These are phyloP conservation scores for Callorhinus ursinus DNA, from an alignment of 2,113 vertebrate species.

Conservation along the genomic window DNA sequence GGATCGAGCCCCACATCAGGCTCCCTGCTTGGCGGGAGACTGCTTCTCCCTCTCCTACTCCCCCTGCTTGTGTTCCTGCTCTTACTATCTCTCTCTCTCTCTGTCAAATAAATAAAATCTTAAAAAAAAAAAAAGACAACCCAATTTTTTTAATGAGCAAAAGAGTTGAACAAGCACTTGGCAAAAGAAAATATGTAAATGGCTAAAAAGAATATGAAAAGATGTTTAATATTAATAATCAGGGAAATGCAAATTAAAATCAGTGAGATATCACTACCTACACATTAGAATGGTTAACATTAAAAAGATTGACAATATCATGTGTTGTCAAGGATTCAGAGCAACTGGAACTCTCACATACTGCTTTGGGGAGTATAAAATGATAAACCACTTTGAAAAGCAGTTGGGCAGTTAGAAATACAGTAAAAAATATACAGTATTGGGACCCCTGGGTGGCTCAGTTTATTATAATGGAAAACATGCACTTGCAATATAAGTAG, in stretches of 20 bases:
- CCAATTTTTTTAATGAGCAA: too few relatives aligned
- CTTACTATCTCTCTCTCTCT: too few relatives aligned
- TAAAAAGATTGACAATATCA: not conserved
- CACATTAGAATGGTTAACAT: not conserved
- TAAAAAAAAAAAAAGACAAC: not conserved
- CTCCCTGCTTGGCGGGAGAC: too few relatives aligned
- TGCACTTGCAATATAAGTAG: not conserved
- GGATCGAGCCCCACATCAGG: too few relatives aligned
- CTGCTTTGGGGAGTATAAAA: not conserved
- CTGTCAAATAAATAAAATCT: not conserved
- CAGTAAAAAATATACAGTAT: too few relatives aligned
- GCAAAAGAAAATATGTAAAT: too few relatives aligned
- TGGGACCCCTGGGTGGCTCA: too few relatives aligned
- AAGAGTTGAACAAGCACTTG: too few relatives aligned
- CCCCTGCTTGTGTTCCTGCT: too few relatives aligned
- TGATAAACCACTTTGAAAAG: not conserved
- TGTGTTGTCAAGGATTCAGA: not conserved
- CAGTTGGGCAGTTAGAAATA: not conserved
- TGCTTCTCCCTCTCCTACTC: too few relatives aligned
- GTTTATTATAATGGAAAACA: not conserved
- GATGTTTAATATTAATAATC: not conserved
- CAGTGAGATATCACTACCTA: not conserved
- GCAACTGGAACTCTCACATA: not conserved
- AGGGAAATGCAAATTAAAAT: not conserved
- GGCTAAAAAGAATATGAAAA: not conserved